Percentiles rank a stretch among this genome's conserved stretches.
Evolutionary conservation across 2,888 invertebrate genomes (phyloP).

Genomic region (Sthenelais limicola): DNA sequence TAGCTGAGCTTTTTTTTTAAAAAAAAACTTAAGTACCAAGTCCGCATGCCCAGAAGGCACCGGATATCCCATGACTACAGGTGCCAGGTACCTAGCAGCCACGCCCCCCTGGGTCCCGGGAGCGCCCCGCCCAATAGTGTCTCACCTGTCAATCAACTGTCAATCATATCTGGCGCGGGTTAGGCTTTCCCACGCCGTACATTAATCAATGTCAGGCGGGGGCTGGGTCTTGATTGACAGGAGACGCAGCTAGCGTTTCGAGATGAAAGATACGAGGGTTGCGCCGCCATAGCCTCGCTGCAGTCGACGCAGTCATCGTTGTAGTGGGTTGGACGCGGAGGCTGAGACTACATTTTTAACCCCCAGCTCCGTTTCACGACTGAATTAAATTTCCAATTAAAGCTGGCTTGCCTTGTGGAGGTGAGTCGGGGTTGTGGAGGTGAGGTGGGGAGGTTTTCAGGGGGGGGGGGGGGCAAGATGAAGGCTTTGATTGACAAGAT

Average conservation of each 20-base stretch:
- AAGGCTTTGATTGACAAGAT: slow-evolving; percentile 14
- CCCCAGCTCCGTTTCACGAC: background rate
- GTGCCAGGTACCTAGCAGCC: slow-evolving; percentile 26
- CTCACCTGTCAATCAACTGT: slow-evolving; percentile 36
- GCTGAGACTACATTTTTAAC: background rate
- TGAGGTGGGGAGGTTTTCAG: background rate
- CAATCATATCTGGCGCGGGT: slow-evolving; percentile 30
- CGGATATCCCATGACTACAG: slow-evolving; percentile 25
- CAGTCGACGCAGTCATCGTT: background rate
- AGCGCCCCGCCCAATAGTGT: slow-evolving; percentile 24
- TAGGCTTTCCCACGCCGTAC: slow-evolving; percentile 25
- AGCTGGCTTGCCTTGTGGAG: too few relatives aligned
- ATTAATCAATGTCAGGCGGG: slow-evolving; percentile 34
- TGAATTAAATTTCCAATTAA: too few relatives aligned
- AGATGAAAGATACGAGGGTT: slow-evolving; percentile 21
- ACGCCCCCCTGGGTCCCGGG: slow-evolving; percentile 31
- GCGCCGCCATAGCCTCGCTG: background rate
- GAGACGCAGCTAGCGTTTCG: slow-evolving; percentile 8
- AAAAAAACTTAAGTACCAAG: too few relatives aligned
- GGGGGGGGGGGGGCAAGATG: background rate
- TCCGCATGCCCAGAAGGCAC: too few relatives aligned
- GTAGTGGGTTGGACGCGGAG: background rate
- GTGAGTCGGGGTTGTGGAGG: background rate
- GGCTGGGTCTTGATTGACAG: slow-evolving; percentile 30
- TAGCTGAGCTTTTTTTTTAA: too few relatives aligned